A percentile compares a stretch with the other conserved stretches of the same genome.
Conservation (phyloP, 1,140 invertebrate species). For the Formica exsecta region DNA sequence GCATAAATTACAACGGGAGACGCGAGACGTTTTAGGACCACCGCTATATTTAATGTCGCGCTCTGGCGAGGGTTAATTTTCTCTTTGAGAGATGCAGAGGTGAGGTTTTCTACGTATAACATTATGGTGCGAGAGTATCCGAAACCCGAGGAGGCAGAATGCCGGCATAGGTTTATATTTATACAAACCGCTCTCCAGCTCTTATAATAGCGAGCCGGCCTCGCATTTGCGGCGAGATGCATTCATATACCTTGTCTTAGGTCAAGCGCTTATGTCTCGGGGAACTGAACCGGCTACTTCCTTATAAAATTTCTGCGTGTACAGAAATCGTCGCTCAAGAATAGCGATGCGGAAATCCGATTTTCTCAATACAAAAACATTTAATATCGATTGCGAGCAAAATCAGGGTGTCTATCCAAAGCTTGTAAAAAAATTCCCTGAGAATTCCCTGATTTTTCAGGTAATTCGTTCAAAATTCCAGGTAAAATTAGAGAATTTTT, state of each 20-base stretch:
- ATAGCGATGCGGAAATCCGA: background rate
- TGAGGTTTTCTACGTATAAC: constrained; percentile 74
- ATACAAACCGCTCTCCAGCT: constrained; percentile 76
- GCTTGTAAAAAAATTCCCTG: too few relatives aligned
- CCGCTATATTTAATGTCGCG: constrained; percentile 40
- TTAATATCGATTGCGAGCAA: background rate
- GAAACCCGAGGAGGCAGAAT: constrained; percentile 82
- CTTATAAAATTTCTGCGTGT: constrained; percentile 54
- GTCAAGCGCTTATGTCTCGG: constrained; percentile 73
- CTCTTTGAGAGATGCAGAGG: constrained; percentile 74
- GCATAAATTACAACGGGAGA: constrained; percentile 21
- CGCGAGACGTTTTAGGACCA: constrained; percentile 1
- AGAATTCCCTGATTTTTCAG: too few relatives aligned
- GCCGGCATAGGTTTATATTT: constrained; percentile 82
- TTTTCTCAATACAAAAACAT: background rate
- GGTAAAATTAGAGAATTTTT: too few relatives aligned
- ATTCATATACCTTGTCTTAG: constrained; percentile 80
- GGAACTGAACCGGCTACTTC: constrained; percentile 56
- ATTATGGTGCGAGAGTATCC: constrained; percentile 79
- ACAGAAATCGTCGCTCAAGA: background rate
- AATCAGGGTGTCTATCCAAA: too few relatives aligned
- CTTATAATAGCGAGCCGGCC: constrained; percentile 81
- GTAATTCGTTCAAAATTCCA: too few relatives aligned
- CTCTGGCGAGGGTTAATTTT: constrained; percentile 63
- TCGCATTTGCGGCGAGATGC: constrained; percentile 81